Base-by-base conservation (phyloP, 2,888 invertebrate genomes). In the Brachylomia viminalis region DNA sequence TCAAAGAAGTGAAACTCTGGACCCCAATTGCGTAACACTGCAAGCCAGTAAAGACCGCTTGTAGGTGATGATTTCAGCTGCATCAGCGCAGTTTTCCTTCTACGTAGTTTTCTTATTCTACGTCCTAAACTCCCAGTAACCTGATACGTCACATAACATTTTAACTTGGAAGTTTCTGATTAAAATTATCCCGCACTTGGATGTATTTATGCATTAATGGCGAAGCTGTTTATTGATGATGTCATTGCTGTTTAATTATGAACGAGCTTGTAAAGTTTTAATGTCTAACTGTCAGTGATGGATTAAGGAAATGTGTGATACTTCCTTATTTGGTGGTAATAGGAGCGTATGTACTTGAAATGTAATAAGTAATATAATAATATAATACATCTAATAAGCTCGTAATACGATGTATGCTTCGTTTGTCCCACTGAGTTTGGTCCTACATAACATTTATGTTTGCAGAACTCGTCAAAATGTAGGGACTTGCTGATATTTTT, bases 111-210 rank as follows among this genome's bases (percentile, higher is more conserved):
- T 7, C 33, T 45, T 49, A 64, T 49, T 52, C 71, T 78, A 71
- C 23, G 33, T n/a, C 15, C 8, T 45, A 33, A 82, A 61, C 77
- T 74, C 79, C 75, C 80, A 49, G 73, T 68, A 78, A 72, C 70
- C 64, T 68, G 38, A 81, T 77, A 71, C 77, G 82, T 82, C 72
- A 73, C 67, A 67, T 77, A 72, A 52, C 56, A 52, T 27, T 64
- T 78, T 77, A 78, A 66, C 45, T 66, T 68, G 68, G 72, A 79
- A 73, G 75, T 75, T 80, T 80, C 76, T 82, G 75, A 77, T 85
- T 79, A 79, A 79, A 84, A 79, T 79, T 75, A 67, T 54, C 2
- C 70, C 68, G 73, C 33, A 62, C 13, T 54, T 72, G 58, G 52
- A 79, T 74, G 30, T 75, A 45, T 76, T 71, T 80, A 80, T 83